Percentiles rank a stretch among this genome's conserved stretches.
Evolutionary conservation across 2,888 invertebrate species (phyloP).

Genomic region (Chaetogeoica ovagalla): DNA sequence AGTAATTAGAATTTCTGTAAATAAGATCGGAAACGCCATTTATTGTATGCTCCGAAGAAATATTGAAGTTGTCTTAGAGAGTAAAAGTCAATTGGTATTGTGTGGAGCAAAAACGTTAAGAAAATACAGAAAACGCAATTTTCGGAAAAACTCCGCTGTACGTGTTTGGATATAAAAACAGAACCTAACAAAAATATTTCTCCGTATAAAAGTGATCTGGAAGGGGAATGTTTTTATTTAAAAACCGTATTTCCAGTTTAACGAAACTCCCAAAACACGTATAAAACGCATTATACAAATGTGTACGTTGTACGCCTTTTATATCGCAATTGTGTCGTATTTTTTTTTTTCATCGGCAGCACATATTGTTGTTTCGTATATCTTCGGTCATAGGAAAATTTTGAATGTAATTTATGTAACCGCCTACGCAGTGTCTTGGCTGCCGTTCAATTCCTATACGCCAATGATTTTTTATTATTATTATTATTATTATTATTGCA

Average conservation of each 20-base stretch:
- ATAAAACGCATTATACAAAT: background rate
- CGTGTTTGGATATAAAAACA: constrained; percentile 37
- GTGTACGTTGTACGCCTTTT: background rate
- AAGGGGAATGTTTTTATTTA: background rate
- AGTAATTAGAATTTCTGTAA: too few species aligned
- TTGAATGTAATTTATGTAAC: constrained; percentile 38
- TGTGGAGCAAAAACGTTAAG: background rate
- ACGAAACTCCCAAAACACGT: background rate
- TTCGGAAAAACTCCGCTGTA: background rate
- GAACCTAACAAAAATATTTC: background rate
- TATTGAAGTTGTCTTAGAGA: constrained; percentile 14
- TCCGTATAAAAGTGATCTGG: background rate
- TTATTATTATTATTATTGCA: too few species aligned
- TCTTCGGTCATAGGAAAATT: background rate
- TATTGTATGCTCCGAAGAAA: too few species aligned
- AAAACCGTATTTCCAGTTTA: constrained; percentile 3
- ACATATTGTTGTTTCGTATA: constrained; percentile 1
- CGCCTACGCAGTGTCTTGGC: constrained; percentile 25
- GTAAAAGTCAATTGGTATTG: constrained; percentile 28
- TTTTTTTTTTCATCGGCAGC: constrained; percentile 1
- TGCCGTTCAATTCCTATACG: constrained; percentile 27
- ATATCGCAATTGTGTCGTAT: background rate
- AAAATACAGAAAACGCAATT: constrained; percentile 20
- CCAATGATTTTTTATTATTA: constrained; percentile 33
- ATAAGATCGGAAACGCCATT: too few species aligned